Evolutionary conservation across 2,888 invertebrate genomes (phyloP).

Genomic region (Drosophila hamatofila): DNA sequence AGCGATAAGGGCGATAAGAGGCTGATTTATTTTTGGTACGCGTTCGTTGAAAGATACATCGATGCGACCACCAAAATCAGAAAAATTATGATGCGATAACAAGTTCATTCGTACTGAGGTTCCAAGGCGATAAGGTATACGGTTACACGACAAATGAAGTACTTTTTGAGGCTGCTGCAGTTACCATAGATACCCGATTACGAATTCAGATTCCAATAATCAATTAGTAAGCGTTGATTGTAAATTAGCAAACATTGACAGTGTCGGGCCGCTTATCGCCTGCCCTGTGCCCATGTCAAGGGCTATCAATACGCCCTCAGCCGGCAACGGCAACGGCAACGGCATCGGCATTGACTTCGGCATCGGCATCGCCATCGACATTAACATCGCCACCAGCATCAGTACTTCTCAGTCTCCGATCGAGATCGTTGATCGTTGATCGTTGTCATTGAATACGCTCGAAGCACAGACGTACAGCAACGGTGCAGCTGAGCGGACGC

Average conservation of each 20-base stretch:
- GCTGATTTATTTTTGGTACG: background rate
- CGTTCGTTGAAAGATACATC: constrained; percentile 7
- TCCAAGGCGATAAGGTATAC: constrained; percentile 12
- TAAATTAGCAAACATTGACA: constrained; percentile 67
- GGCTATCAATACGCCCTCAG: constrained; percentile 70
- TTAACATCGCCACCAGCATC: constrained; percentile 19
- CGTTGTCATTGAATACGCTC: constrained; percentile 36
- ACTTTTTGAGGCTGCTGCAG: background rate
- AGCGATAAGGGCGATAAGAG: constrained; percentile 26
- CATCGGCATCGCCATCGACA: constrained; percentile 6
- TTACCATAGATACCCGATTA: background rate
- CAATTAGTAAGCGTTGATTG: constrained; percentile 66
- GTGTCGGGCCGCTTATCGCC: constrained; percentile 37
- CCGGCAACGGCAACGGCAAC: constrained; percentile 2
- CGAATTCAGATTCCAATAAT: constrained; percentile 33
- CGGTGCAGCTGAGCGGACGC: constrained; percentile 56
- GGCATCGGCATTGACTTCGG: background rate
- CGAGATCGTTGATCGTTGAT: constrained; percentile 14
- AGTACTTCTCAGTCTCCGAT: constrained; percentile 13
- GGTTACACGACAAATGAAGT: background rate
- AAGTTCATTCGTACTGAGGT: background rate
- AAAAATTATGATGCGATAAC: constrained; percentile 22
- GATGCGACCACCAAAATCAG: constrained; percentile 33
- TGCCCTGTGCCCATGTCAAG: constrained; percentile 62
- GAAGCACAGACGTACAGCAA: constrained; percentile 62